Evolutionary conservation across 2,113 vertebrate species (phyloP), one percentile per base, ranked within the genome.

Genomic region (Oxyruncus cristatus): DNA sequence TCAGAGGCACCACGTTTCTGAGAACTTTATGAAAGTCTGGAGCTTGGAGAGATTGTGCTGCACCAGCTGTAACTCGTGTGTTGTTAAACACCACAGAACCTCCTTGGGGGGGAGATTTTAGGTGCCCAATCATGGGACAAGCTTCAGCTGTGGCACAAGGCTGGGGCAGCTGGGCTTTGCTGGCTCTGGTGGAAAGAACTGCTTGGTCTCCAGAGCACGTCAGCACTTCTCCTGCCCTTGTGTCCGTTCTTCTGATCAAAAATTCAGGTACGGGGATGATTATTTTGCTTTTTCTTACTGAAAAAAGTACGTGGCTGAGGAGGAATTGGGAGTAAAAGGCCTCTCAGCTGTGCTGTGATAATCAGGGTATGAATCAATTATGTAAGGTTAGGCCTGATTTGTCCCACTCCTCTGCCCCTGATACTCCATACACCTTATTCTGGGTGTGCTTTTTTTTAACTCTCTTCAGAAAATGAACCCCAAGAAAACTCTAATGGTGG

Each of bases 231-330:
- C 12, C 26, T 82, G 61, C 24, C 32, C 59, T 8, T 2, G 4
- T 46, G 9, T 20, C 35, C 0, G 0, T 32, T 83, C n/a, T 74
- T 55, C 11, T 4, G 3, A 5, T 46, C 6, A n/a, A 33, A 28
- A 89, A 47, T 75, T 75, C 66, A 85, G 62, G 49, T 93, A 68
- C 37, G 33, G 23, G n/a, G 3, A 12, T 59, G 33, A 47, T 56
- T 72, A 30, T 71, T 88, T 89, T 92, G 32, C 7, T 56, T 92
- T 84, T 85, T 8, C 3, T 65, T 74, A n/a, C 19, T 75, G 89
- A 23, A 55, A 28, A 35, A 59, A 12, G 7, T 14, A 4, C 18
- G 21, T 27, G 21, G n/a, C 35, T 41, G 47, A 59, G 35, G 44
- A 47, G 15, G n/a, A 85, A 19, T 16, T 30, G 37, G 44, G 35